Base-by-base conservation (phyloP, 2,113 vertebrate species). In the Tympanuchus pallidicinctus region DNA sequence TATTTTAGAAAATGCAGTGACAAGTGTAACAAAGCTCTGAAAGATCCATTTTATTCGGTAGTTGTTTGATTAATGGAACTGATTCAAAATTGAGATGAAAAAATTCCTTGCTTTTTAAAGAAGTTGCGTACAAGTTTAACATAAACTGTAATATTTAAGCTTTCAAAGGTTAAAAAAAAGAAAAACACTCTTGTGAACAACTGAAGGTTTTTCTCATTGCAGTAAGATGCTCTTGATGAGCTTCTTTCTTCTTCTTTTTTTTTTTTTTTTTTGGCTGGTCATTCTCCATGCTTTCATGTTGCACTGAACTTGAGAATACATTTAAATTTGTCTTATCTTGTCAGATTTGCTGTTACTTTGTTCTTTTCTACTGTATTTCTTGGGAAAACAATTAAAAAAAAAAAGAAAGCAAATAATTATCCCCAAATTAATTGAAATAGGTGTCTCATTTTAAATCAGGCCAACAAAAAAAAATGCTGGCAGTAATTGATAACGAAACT, bases 271-370 rank as follows among this genome's bases (percentile, higher is more conserved):
- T 1, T 2, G 79, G 21, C 21, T 94, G 91, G 86, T 66, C 21
- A 14, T 22, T 34, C 40, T 76, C 48, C 66, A 28, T 30, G 43
- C 70, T 63, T 95, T 76, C 60, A 47, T 70, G 59, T 91, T 89
- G 21, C 45, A 48, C 56, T 82, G 91, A 88, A 74, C 45, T 56
- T 89, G 79, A 80, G 89, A 89, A 90, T 82, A 22, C 45, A 87
- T 42, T 45, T 75, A 42, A 76, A 66, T 92, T 90, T 94, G 54
- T 84, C 59, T 66, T 87, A 64, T 69, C 69, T 86, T 4, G 2
- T 89, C 84, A 88, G 65, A 48, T 67, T 91, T 54, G 82, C 84
- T 73, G 48, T 86, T 87, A 8, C 63, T 77, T 91, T 5, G 6
- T 82, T 43, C 45, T 36, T 85, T 34, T 69, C 81, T 70, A 17